These are phyloP conservation scores for Caenorhabditis sp. DNA, from an alignment of 2,888 invertebrate species.

Conservation along the genomic window DNA sequence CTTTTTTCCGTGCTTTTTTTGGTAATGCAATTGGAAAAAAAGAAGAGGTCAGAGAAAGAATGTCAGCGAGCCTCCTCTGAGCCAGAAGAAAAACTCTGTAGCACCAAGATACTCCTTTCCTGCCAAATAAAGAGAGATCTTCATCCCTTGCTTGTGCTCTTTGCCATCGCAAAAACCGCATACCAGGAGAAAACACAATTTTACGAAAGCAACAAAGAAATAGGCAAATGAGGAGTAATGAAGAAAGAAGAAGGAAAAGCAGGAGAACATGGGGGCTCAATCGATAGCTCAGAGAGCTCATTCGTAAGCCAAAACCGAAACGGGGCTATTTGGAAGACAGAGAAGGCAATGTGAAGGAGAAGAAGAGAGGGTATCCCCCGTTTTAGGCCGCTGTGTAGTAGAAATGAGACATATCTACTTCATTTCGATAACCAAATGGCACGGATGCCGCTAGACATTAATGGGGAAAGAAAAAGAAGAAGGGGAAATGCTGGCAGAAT, in stretches of 20 bases:
- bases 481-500: conserved; percentile 1
- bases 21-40: conserved; percentile 60
- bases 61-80: conserved; percentile 50
- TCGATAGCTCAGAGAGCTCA: conserved; percentile 63
- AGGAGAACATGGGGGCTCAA: conserved; percentile 23
- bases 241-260: conserved; percentile 27
- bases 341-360: conserved; percentile 26
- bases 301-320: conserved; percentile 51
- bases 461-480: not conserved
- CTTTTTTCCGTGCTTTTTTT: conserved; percentile 33
- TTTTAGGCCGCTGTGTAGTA: conserved; percentile 1
- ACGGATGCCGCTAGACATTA: conserved; percentile 35
- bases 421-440: conserved; percentile 51
- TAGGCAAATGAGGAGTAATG: conserved; percentile 63
- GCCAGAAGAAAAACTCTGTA: conserved; percentile 19
- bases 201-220: conserved; percentile 57
- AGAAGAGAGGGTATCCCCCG: conserved; percentile 25
- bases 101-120: conserved; percentile 15
- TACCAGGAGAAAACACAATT: conserved; percentile 42
- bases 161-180: conserved; percentile 11
- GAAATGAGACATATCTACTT: conserved; percentile 47
- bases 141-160: conserved; percentile 4
- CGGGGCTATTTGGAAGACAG: conserved; percentile 42
- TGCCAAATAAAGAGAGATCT: too few relatives aligned
- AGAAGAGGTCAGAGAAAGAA: conserved; percentile 58